Percentiles rank a stretch among this genome's conserved stretches.
These are phyloP conservation scores for Cettia cetti DNA, from an alignment of 2,113 vertebrate genomes.

Conservation along the genomic window DNA sequence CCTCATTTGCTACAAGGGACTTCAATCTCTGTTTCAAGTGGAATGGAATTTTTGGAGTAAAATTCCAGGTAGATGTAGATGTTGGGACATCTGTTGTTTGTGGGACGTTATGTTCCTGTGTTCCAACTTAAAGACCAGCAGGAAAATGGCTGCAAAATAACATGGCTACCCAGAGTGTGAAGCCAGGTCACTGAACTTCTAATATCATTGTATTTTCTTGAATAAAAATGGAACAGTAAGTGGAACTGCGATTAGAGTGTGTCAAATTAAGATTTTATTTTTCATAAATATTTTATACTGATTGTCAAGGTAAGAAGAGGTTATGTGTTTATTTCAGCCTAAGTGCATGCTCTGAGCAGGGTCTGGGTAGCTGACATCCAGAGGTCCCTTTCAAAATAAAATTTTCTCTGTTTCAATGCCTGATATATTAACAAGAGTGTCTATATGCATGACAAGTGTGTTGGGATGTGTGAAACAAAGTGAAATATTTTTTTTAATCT, in stretches of 20 bases:
- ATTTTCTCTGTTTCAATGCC: neutral
- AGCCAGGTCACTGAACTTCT: neutral
- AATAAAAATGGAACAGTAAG: neutral
- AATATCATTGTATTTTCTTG: neutral
- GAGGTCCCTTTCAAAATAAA: neutral
- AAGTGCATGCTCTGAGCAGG: neutral
- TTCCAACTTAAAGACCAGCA: neutral
- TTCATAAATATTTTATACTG: neutral
- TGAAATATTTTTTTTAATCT: neutral
- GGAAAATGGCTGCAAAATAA: neutral
- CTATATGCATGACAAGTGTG: neutral
- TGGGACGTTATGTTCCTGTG: neutral
- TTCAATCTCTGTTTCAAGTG: neutral
- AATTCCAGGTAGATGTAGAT: neutral
- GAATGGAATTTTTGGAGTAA: neutral
- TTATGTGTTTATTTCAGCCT: neutral
- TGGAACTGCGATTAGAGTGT: neutral
- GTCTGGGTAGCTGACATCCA: neutral
- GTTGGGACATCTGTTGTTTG: neutral
- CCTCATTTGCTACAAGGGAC: neutral
- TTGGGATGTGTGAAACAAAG: neutral
- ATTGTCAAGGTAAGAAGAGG: neutral
- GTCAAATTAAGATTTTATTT: neutral
- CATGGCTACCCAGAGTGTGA: neutral
- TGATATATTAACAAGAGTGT: neutral